Base-by-base conservation (phyloP, 2,888 invertebrate species). In the Drosophila differens region DNA sequence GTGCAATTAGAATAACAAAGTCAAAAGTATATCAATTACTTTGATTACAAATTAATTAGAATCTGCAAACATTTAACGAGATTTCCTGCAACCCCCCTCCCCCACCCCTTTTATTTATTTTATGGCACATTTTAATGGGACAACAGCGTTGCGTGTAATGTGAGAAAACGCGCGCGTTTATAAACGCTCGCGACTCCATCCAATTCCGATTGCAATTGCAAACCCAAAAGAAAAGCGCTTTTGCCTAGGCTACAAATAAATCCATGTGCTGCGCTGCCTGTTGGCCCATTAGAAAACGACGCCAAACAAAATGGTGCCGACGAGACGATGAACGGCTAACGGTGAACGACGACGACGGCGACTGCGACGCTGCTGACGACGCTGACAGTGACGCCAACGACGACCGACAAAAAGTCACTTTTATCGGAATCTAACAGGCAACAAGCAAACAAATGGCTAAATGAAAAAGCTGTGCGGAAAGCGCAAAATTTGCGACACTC, bases 361-460 rank as follows among this genome's bases (percentile, higher is more conserved):
- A 32, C 25, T 49, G 52, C 66, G 61, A 37, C 60, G 32, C 51
- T 58, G 59, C 61, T 47, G 47, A 39, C 70, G 57, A 44, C 63
- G n/a, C 44, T 60, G 60, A 70, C 69, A 41, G n/a, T n/a, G 58
- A 68, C 72, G 70, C 41, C 75, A 44, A 66, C 63, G 57, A 69
- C 76, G 73, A 79, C 88, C 85, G 81, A 86, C 85, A 91, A 91
- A 91, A 91, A 89, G 89, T 91, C 81, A 88, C 85, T 91, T 91
- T 91, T 91, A 91, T 89, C 91, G 91, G 82, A 91, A 86, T 88
- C 78, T 91, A 91, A 91, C 90, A 91, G 90, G 90, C 80, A 85
- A 72, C 47, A 80, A 91, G 90, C 79, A 89, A 79, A 60, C 77
- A 87, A 79, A 62, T 63, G 49, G 49, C 54, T 60, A 52, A 51